These are phyloP conservation scores for Drosophila ezoana DNA, from an alignment of 2,888 invertebrate genomes.

Conservation along the genomic window DNA sequence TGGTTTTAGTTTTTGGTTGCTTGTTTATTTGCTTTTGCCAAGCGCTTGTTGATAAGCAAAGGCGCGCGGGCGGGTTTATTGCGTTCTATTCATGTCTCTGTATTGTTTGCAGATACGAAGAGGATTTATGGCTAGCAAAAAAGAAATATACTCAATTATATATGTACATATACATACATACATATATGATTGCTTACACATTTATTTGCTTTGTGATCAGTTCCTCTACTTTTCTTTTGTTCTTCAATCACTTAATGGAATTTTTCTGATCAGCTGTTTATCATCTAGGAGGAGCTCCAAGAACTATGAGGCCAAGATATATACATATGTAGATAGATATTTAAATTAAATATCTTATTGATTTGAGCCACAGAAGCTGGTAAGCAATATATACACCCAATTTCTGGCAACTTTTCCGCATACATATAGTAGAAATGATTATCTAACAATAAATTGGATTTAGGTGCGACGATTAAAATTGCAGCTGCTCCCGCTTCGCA, in stretches of 20 bases:
- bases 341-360: no score
- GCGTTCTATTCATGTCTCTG: conserved; percentile 13
- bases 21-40: conserved; percentile 57
- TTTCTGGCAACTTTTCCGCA: no score
- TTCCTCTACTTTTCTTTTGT: conserved; percentile 3
- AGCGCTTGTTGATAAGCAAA: conserved; percentile 49
- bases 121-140: conserved; percentile 24
- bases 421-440: background rate
- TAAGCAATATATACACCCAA: no score
- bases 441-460: background rate
- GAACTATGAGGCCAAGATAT: no score
- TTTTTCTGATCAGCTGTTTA: background rate
- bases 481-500: conserved; percentile 13
- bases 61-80: conserved; percentile 10
- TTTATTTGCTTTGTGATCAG: conserved; percentile 19
- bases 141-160: conserved; percentile 1
- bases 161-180: background rate
- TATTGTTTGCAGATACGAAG: conserved; percentile 44
- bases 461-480: no score
- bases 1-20: conserved; percentile 33
- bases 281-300: background rate
- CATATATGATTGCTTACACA: no score
- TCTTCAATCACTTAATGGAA: background rate
- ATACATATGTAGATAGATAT: no score
- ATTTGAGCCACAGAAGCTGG: no score